Base-by-base conservation (phyloP, 37 sponge, comb jelly and placozoan genomes). In the Tethya wilhelma region DNA sequence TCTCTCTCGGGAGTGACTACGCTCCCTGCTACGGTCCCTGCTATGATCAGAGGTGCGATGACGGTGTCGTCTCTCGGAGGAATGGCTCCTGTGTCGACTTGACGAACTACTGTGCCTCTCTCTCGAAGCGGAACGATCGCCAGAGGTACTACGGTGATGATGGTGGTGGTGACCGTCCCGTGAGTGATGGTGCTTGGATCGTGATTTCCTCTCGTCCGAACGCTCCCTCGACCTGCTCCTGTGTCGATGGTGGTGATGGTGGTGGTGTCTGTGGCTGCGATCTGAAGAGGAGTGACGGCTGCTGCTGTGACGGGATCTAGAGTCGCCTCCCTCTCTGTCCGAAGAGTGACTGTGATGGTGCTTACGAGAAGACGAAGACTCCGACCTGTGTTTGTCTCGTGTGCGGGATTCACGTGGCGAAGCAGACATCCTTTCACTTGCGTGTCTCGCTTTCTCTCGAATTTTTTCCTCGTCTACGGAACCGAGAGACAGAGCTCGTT, bases 91-190 rank as follows among this genome's bases (percentile, higher is more conserved):
- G 34, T 53, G 73, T n/a, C 32, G 32, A 20, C 49, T 34, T 2
- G 73, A 72, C 6, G 73, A 72, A 30, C 55, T 72, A 14, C 73
- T 72, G 55, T 5, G 55, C 36, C 30, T 72, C 6, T 46, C 41
- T 2, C 55, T 43, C n/a, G n/a, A n/a, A 36, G 38, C 8, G 6
- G 69, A 69, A 26, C 14, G 42, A 1, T 38, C 41, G 2, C 43
- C 43, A 41, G n/a, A n/a, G n/a, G n/a, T n/a, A n/a, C n/a, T n/a
- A n/a, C n/a, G n/a, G n/a, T 38, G 43, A 23, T 41, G 41, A 41
- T 69, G 69, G 19, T 31, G 33, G 38, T 29, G 38, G 37, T 66
- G 67, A 20, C 37, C 39, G 4, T 69, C 26, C 28, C n/a, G 4
- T 6, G 62, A 59, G n/a, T 38, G 43, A 3, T 69, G 69, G 1